Base-by-base conservation (phyloP, 2,797 vertebrate genomes). In the Hippoglossus hippoglossus region DNA sequence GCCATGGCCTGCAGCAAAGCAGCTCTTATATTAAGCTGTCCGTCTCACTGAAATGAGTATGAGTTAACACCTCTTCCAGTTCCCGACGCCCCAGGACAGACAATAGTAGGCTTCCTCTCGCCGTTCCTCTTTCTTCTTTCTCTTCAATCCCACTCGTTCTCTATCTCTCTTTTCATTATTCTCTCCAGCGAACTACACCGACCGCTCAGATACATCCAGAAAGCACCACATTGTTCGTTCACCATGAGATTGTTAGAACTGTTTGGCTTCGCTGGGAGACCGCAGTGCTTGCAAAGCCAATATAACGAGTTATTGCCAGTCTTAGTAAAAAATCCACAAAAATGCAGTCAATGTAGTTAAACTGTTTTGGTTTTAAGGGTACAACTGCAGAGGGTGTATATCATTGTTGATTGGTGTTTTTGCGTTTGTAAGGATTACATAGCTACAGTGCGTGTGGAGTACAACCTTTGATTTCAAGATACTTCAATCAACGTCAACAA, bases 11-110 rank as follows among this genome's bases (percentile, higher is more conserved):
- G 90, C 85, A 94, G 95, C 95, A 68, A 91, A 91, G 93, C 90
- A 89, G 93, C 90, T 91, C 82, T 89, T 91, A 95, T 94, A 96
- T 95, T 96, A 94, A 95, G 94, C 95, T 95, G 95, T 96, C 95
- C 90, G 93, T 95, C 94, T 95, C 92, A 81, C 91, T 90, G 88
- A 94, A 95, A 95, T 94, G 94, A 94, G 92, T 94, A 93, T 93
- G 89, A 94, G 91, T 95, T 95, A 95, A 95, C 94, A 94, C 92
- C 91, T 91, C 92, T 88, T 88, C 89, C 87, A 91, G 88, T 89
- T 83, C 85, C 89, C 31, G 72, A 88, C 75, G 93, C 94, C 92
- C 85, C 82, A 16, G 93, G 92, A 92, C 88, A 89, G 92, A 93
- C 87, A 89, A 92, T 87, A 83, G 85, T 74, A 70, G 26, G 88